Conservation (phyloP, 2,797 vertebrate genomes). For the Coilia nasus region DNA sequence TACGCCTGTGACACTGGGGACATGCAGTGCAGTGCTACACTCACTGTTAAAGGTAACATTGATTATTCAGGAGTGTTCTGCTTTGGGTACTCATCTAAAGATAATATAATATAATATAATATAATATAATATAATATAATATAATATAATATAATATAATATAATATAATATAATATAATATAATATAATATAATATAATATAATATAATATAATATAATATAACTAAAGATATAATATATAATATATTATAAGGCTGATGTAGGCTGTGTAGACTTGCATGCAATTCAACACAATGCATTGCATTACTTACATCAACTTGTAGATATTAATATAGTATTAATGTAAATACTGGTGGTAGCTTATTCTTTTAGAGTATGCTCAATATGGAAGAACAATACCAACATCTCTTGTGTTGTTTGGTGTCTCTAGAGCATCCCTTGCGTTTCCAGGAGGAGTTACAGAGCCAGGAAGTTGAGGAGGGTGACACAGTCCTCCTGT, state of each 20-base stretch:
- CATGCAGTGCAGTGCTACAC: slow-evolving; percentile 74
- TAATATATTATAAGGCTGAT: neutral
- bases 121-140: too few species aligned
- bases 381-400: neutral
- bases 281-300: neutral
- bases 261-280: neutral
- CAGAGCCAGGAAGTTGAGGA: slow-evolving; percentile 79
- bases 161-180: too few species aligned
- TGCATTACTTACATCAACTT: neutral
- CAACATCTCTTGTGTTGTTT: neutral
- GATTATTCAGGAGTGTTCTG: neutral
- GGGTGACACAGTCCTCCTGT: slow-evolving; percentile 72
- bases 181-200: too few species aligned
- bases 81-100: too few species aligned
- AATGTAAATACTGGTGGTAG: neutral
- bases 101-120: too few species aligned
- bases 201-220: too few species aligned
- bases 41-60: slow-evolving; percentile 71
- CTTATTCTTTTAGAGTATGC: neutral
- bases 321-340: neutral
- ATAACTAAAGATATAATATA: too few species aligned
- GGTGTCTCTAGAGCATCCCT: slow-evolving; percentile 70
- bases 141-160: too few species aligned
- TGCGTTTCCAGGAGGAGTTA: slow-evolving; percentile 80
- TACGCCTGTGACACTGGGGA: slow-evolving; percentile 85